Conservation (phyloP, 2,888 invertebrate genomes). For the Leptinotarsa peninsularis region DNA sequence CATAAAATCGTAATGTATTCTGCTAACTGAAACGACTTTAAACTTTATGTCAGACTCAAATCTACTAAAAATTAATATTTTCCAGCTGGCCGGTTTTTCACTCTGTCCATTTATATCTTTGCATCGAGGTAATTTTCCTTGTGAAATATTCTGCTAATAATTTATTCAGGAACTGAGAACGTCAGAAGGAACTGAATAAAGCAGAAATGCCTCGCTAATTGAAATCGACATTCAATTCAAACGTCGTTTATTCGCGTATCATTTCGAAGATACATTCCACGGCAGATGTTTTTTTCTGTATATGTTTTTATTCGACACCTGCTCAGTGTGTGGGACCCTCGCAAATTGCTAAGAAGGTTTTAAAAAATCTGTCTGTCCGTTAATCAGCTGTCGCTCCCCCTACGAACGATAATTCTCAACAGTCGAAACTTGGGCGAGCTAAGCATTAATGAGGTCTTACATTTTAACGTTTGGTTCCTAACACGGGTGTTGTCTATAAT, state of each 20-base stretch:
- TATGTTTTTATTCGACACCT: background rate
- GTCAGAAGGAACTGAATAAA: background rate
- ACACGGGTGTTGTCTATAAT: too few species aligned
- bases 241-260: background rate
- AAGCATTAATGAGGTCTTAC: too few species aligned
- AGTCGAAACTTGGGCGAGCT: too few species aligned
- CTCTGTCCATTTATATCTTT: background rate
- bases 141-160: background rate
- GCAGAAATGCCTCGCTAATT: background rate
- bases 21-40: too few species aligned
- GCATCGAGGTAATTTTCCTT: background rate
- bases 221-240: background rate
- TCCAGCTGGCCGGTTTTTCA: background rate
- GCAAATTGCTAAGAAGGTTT: too few species aligned
- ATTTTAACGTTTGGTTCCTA: too few species aligned
- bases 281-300: conserved; percentile 4
- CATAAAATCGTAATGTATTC: too few species aligned
- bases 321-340: background rate
- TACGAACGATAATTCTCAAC: too few species aligned
- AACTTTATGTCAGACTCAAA: background rate
- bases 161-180: background rate
- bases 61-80: background rate
- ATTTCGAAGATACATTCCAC: background rate
- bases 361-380: too few species aligned
- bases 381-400: too few species aligned